Evolutionary conservation across 2,113 vertebrate species (phyloP), one percentile per base, ranked within the genome.

Genomic region (Cynocephalus volans): DNA sequence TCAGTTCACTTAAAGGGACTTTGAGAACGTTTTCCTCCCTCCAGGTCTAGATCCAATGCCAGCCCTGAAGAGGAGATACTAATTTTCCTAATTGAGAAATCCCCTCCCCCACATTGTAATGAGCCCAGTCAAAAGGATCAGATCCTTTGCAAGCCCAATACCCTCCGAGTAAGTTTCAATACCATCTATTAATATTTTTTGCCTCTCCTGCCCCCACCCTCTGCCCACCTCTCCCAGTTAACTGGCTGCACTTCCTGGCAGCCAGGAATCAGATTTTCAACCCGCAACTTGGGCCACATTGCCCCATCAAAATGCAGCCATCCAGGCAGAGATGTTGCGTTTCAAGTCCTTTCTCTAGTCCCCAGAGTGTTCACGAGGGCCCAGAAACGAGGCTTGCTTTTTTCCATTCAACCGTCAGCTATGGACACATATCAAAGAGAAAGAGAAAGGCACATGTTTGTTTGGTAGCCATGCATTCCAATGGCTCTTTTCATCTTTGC

Each of bases 101-200:
- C 82, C 45, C 65, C 58, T 75, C 67, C 64, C 1, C 19, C 12
- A 4, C 36, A 21, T 12, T 5, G 33, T 8, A 3, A 96, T 79
- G 88, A n/a, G 90, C 90, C 95, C 65, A 41, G 94, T 83, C 96
- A 82, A 96, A 97, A 65, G 88, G 92, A 87, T 90, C 89, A 96
- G 97, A 97, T 21, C 19, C 5, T 65, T 6, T 90, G 96, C 96
- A 97, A 98, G 97, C 85, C 97, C 58, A 95, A 95, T 87, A 94
- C 98, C 98, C 98, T 97, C 97, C 2, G 28, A 97, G 98, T 90
- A 80, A 97, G 93, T 98, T 98, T 98, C 97, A 94, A 98, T 98
- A 96, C 91, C 93, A 45, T 93, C 97, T 96, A 17, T 91, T 96
- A 62, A 86, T 97, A 96, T 85, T 81, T 48, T 97, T 92, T 91